Evolutionary conservation across 2,797 vertebrate species (phyloP), one percentile per base, ranked within the genome.

Genomic region (Anguilla marmorata): DNA sequence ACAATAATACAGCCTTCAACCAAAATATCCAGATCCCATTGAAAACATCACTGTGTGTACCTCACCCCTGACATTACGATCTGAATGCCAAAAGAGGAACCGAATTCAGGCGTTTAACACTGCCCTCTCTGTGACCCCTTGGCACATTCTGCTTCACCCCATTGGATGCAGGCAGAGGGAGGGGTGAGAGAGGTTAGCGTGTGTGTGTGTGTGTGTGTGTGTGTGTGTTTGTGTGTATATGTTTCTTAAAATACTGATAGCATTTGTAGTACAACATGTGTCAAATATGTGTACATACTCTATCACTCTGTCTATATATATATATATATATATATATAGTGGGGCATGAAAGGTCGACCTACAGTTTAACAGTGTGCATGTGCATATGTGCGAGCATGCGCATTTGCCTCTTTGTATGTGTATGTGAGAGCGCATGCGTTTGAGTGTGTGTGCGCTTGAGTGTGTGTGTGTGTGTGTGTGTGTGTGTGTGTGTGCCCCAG

Each of bases 121-220:
- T 95, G 95, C 95, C 95, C 95, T 89, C 92, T 92, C 92, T 88
- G 14, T 95, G 95, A 96, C 95, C 96, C 91, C 90, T 37, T 89
- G 41, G 90, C 90, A 88, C 93, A 90, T 92, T 94, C 93, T 92
- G 89, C 91, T 87, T 54, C 92, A 89, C 93, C 92, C 85, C 52
- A 79, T 89, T 89, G 92, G 88, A 91, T 79, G 91, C 91, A 90
- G 90, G 85, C 86, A 86, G 89, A 90, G 89, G 91, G 91, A 91
- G 90, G 52, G 85, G 89, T 91, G 93, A 91, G 90, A 93, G 91
- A 90, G 92, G 48, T 82, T 16, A 82, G 89, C 88, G 86, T 89
- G 86, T 89, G 85, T 33, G 86, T 89, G 86, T 89, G 85, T 33
- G 33, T 86, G 86, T 80, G 87, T 88, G 87, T 85, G 88, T 87